Conservation (phyloP, 2,888 invertebrate species). For the Phania funesta region DNA sequence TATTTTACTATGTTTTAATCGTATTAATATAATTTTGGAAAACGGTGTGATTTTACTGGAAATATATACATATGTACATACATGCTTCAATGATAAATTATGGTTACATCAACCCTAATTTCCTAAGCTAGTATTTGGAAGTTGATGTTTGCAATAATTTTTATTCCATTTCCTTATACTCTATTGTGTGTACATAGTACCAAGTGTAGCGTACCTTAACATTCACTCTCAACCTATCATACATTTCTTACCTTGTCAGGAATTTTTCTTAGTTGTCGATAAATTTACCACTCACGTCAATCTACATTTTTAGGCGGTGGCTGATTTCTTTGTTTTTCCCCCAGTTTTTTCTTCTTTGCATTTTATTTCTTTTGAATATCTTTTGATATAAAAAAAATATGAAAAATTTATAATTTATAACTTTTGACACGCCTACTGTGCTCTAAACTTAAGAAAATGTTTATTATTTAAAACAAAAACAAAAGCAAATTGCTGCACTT, state of each 20-base stretch:
- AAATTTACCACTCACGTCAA: constrained; percentile 64
- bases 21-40: too few species aligned
- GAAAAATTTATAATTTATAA: constrained; percentile 68
- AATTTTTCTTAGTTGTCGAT: constrained; percentile 55
- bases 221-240: not conserved
- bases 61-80: too few species aligned
- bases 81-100: too few species aligned
- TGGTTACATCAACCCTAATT: too few species aligned
- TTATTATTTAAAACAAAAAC: constrained; percentile 40
- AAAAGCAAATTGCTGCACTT: constrained; percentile 27
- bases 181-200: too few species aligned
- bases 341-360: not conserved
- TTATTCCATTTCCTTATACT: too few species aligned
- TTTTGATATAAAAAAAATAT: constrained; percentile 54
- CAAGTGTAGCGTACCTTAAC: not conserved
- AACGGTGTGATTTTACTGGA: too few species aligned
- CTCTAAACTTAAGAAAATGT: constrained; percentile 64
- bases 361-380: constrained; percentile 33
- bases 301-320: constrained; percentile 60
- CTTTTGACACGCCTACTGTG: constrained; percentile 69
- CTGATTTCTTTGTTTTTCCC: constrained; percentile 30
- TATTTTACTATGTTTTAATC: too few species aligned
- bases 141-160: too few species aligned
- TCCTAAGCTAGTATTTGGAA: too few species aligned
- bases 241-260: constrained; percentile 14